Evolutionary conservation across 2,888 invertebrate species (phyloP).

Genomic region (Dascillus cervinus): DNA sequence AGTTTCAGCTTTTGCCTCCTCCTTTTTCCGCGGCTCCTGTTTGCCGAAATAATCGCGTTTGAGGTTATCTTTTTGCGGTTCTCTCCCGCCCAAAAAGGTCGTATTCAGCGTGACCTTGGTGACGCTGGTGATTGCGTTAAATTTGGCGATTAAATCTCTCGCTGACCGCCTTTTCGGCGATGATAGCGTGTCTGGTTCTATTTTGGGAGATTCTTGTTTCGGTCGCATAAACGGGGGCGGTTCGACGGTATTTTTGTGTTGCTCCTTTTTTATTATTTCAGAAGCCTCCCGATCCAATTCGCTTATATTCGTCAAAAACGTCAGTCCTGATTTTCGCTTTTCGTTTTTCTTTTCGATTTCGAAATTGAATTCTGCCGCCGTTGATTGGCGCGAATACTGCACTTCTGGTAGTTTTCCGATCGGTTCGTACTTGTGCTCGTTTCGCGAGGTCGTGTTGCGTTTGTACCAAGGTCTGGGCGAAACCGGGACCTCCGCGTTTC

Average conservation of each 20-base stretch:
- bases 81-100: slow-evolving; percentile 41
- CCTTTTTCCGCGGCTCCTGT: slow-evolving; percentile 23
- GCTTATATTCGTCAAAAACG: slow-evolving; percentile 65
- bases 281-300: slow-evolving; percentile 73
- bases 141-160: slow-evolving; percentile 53
- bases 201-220: slow-evolving; percentile 25
- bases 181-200: slow-evolving; percentile 29
- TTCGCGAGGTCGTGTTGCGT: slow-evolving; percentile 41
- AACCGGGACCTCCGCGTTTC: slow-evolving; percentile 34
- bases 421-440: slow-evolving; percentile 34
- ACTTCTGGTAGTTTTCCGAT: slow-evolving; percentile 45
- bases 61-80: slow-evolving; percentile 23
- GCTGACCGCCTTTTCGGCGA: slow-evolving; percentile 39
- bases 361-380: slow-evolving; percentile 23
- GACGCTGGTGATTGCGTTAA: slow-evolving; percentile 54
- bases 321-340: slow-evolving; percentile 52
- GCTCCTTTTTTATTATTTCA: slow-evolving; percentile 59
- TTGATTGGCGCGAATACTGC: slow-evolving; percentile 46
- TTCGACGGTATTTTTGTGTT: slow-evolving; percentile 28
- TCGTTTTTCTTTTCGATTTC: slow-evolving; percentile 35
- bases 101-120: slow-evolving; percentile 48
- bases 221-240: slow-evolving; percentile 41
- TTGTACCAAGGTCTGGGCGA: slow-evolving; percentile 63
- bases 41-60: slow-evolving; percentile 34
- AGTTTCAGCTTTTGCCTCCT: slow-evolving; percentile 23